A percentile compares a stretch with the other conserved stretches of the same genome.
Evolutionary conservation across 1,140 invertebrate genomes (phyloP).

Genomic region (Tetragnatha versicolor): DNA sequence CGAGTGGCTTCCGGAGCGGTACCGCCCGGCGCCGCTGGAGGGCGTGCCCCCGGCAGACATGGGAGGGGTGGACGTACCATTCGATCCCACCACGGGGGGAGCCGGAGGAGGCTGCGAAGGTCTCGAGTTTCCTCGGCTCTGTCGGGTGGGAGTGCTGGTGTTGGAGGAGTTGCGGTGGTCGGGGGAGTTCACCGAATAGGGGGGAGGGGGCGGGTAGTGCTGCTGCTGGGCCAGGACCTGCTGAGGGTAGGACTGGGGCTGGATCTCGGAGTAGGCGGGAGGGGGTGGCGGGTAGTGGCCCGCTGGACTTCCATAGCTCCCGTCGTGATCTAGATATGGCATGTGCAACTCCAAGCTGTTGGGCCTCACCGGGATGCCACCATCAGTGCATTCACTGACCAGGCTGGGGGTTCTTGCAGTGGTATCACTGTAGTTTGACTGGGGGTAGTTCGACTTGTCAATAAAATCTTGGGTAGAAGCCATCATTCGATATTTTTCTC

Average conservation of each 20-base stretch:
- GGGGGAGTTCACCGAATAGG: conserved; percentile 61
- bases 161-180: conserved; percentile 58
- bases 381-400: conserved; percentile 63
- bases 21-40: conserved; percentile 68
- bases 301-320: conserved; percentile 56
- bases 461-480: conserved; percentile 68
- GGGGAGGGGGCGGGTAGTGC: conserved; percentile 56
- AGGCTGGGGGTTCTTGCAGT: conserved; percentile 42
- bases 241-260: conserved; percentile 47
- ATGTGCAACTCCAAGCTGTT: conserved; percentile 73
- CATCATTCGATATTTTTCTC: conserved; percentile 81
- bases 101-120: conserved; percentile 60
- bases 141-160: conserved; percentile 47
- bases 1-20: conserved; percentile 66
- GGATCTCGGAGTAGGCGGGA: conserved; percentile 58
- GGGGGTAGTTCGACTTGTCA: conserved; percentile 38
- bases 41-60: conserved; percentile 72
- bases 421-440: conserved; percentile 45
- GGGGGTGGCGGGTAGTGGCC: conserved; percentile 59
- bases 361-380: conserved; percentile 73
- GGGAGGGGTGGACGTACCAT: conserved; percentile 65
- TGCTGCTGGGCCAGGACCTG: conserved; percentile 44
- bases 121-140: conserved; percentile 37
- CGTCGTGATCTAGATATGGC: conserved; percentile 44
- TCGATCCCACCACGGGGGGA: conserved; percentile 48